Evolutionary conservation across 2,797 vertebrate genomes (phyloP).

Genomic region (Cheracebus regulus): DNA sequence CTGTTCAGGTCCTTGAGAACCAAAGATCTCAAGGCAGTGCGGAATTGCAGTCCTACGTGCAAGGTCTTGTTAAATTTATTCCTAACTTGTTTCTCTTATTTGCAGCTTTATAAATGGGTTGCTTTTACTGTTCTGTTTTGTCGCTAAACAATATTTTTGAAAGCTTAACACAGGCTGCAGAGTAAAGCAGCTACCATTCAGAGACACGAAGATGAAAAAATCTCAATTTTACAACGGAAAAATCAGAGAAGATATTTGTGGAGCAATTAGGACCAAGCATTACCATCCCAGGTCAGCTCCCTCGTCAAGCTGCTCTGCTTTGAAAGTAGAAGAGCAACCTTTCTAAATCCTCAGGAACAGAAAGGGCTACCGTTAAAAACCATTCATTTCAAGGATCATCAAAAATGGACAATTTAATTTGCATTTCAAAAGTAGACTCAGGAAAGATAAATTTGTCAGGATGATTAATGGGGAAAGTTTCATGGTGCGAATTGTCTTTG

Average conservation of each 20-base stretch:
- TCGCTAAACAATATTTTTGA: background rate
- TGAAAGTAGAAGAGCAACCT: background rate
- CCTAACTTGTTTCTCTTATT: background rate
- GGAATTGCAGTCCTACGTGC: background rate
- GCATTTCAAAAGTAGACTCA: constrained; percentile 55
- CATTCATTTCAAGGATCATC: constrained; percentile 37
- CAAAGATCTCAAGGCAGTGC: background rate
- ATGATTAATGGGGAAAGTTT: constrained; percentile 21
- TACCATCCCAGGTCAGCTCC: background rate
- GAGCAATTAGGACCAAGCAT: background rate
- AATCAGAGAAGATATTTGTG: background rate
- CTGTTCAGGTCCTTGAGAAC: background rate
- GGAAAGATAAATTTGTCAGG: constrained; percentile 36
- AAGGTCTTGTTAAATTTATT: background rate
- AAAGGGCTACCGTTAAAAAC: constrained; percentile 25
- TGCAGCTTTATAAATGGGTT: background rate
- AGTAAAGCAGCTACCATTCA: background rate
- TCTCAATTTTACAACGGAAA: background rate
- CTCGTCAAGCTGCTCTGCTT: background rate
- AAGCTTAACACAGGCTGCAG: background rate
- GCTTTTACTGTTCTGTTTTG: background rate
- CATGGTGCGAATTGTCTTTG: constrained; percentile 1
- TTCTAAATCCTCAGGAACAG: constrained; percentile 19
- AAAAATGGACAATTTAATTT: constrained; percentile 71
- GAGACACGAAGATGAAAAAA: background rate